A percentile compares a stretch with the other conserved stretches of the same genome.
phyloP scores from a whole-genome alignment of 2,888 invertebrate species.

The Spilosoma lubricipeda region DNA sequence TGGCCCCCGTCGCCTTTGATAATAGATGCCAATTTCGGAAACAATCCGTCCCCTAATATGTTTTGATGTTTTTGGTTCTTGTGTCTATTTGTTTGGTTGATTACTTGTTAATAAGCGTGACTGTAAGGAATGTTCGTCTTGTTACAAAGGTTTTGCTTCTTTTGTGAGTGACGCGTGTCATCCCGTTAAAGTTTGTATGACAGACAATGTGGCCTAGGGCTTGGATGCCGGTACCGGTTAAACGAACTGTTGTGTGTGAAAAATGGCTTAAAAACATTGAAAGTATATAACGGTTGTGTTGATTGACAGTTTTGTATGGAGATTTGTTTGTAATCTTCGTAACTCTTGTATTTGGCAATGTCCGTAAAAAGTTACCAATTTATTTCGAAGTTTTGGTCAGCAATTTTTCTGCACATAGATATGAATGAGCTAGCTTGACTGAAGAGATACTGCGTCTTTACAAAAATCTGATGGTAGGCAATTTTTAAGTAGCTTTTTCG shows the following conservation, averaged over 20 bases:
- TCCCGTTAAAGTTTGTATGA: constrained; percentile 63
- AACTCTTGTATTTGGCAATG: not conserved
- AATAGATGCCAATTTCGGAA: constrained; percentile 78
- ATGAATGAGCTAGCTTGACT: not conserved
- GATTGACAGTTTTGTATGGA: not conserved
- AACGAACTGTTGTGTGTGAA: constrained; percentile 9
- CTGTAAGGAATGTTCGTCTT: constrained; percentile 60
- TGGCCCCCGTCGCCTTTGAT: constrained; percentile 75
- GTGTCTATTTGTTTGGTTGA: constrained; percentile 67
- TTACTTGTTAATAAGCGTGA: constrained; percentile 76
- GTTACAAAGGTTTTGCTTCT: constrained; percentile 64
- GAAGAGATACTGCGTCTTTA: not conserved
- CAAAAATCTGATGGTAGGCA: not conserved
- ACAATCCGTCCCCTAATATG: constrained; percentile 82
- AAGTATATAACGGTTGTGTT: not conserved
- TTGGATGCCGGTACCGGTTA: constrained; percentile 4
- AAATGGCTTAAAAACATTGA: not conserved
- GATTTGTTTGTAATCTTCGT: not conserved
- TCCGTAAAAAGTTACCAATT: not conserved
- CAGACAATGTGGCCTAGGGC: constrained; percentile 17
- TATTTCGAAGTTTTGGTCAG: not conserved
- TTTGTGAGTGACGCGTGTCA: constrained; percentile 70
- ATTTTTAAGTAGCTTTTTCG: not conserved
- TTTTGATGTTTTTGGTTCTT: constrained; percentile 81
- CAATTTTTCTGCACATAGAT: not conserved